Conservation (phyloP, 2,888 invertebrate species). For the Corbicula japonica region DNA sequence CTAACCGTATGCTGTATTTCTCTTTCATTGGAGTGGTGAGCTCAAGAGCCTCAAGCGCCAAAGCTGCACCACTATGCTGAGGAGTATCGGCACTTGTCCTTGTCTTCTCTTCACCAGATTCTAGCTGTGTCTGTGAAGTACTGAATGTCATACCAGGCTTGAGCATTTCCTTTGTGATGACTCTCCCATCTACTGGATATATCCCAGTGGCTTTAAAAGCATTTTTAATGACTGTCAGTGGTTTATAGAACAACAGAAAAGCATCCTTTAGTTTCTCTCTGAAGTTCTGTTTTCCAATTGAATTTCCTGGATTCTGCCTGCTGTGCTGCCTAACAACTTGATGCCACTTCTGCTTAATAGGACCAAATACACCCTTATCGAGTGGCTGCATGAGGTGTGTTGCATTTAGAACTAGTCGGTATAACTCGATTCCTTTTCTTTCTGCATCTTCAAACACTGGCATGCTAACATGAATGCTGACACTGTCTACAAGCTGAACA, state of each 20-base stretch:
- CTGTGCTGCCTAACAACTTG: slow-evolving; percentile 34
- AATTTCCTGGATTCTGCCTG: slow-evolving; percentile 35
- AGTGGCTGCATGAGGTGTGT: slow-evolving; percentile 60
- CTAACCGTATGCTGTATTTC: slow-evolving; percentile 33
- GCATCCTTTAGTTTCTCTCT: slow-evolving; percentile 52
- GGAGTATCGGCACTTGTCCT: neutral
- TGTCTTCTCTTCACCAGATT: neutral
- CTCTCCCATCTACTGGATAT: slow-evolving; percentile 26
- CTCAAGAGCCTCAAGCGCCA: slow-evolving; percentile 25
- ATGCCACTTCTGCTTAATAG: slow-evolving; percentile 42
- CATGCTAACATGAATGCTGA: slow-evolving; percentile 45
- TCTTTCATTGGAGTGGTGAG: slow-evolving; percentile 35
- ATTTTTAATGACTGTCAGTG: slow-evolving; percentile 49
- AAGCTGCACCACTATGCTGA: neutral
- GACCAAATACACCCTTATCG: slow-evolving; percentile 54
- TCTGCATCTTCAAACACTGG: slow-evolving; percentile 28
- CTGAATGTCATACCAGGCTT: slow-evolving; percentile 14
- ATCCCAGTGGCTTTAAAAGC: slow-evolving; percentile 44
- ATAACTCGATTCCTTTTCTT: slow-evolving; percentile 47
- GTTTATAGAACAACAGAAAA: slow-evolving; percentile 47
- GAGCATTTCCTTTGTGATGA: neutral
- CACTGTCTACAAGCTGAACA: slow-evolving; percentile 43
- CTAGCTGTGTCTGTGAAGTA: neutral
- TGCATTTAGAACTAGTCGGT: slow-evolving; percentile 44
- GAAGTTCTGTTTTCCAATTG: slow-evolving; percentile 47